Conservation (phyloP, 2,888 invertebrate species). For the Philereme vetulata region DNA sequence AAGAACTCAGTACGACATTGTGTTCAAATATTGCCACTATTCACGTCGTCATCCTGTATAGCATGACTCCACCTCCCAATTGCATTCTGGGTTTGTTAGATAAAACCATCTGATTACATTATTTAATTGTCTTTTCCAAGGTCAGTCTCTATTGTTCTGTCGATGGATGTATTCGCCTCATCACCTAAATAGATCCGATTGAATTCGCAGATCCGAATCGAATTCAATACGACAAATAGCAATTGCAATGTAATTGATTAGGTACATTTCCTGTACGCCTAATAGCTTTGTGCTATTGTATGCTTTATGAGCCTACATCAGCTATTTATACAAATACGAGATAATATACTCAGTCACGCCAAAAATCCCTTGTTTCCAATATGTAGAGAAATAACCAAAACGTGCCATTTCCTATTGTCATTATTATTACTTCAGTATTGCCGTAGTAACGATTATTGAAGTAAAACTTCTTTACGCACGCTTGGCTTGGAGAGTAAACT, state of each 20-base stretch:
- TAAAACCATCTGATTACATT: slow-evolving; percentile 11
- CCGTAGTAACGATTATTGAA: too few species aligned
- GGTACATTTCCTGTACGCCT: slow-evolving; percentile 56
- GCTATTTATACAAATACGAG: neutral
- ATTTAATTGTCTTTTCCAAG: slow-evolving; percentile 28
- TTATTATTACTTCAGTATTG: too few species aligned
- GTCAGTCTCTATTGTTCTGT: slow-evolving; percentile 30
- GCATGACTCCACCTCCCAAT: neutral
- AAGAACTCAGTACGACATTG: too few species aligned
- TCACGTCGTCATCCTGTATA: too few species aligned
- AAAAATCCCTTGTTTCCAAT: too few species aligned
- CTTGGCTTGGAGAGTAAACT: too few species aligned
- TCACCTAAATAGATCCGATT: slow-evolving; percentile 40
- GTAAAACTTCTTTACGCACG: too few species aligned
- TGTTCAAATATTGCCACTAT: too few species aligned
- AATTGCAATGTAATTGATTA: slow-evolving; percentile 55
- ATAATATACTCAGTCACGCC: too few species aligned
- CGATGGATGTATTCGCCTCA: slow-evolving; percentile 34
- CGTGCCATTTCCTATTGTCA: too few species aligned
- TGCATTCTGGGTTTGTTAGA: neutral
- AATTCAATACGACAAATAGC: slow-evolving; percentile 54
- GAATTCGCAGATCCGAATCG: slow-evolving; percentile 47
- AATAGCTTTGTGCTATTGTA: slow-evolving; percentile 44
- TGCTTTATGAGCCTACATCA: slow-evolving; percentile 24
- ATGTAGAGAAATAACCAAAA: too few species aligned